Percentiles rank a stretch among this genome's conserved stretches.
Conservation (phyloP, 1,140 invertebrate species). For the Drosophila fuyamai region DNA sequence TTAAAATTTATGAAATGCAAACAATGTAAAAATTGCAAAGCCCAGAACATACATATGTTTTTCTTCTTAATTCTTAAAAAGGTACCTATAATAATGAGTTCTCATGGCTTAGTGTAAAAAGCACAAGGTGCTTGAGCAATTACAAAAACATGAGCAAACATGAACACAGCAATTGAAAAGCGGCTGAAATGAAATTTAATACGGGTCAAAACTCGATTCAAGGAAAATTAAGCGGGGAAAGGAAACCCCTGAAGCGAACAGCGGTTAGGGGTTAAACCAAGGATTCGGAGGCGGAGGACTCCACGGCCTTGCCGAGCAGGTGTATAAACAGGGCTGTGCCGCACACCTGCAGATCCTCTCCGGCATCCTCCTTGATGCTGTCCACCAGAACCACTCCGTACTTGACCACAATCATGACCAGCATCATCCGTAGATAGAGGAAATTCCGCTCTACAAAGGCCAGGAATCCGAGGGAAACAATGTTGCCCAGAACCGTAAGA, state of each 20-base stretch:
- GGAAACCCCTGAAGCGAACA: slow-evolving; percentile 57
- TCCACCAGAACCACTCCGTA: slow-evolving; percentile 58
- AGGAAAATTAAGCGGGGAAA: slow-evolving; percentile 41
- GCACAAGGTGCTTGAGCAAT: slow-evolving; percentile 48
- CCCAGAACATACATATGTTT: no score
- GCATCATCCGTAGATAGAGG: slow-evolving; percentile 57
- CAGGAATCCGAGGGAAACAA: slow-evolving; percentile 65
- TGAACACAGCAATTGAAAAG: slow-evolving; percentile 73
- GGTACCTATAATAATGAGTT: no score
- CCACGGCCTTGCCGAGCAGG: slow-evolving; percentile 31
- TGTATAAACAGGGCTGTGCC: slow-evolving; percentile 59
- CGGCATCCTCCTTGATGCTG: slow-evolving; percentile 38
- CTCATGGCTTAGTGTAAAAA: slow-evolving; percentile 7
- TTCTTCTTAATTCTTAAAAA: no score
- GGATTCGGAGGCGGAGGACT: neutral
- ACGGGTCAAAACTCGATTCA: slow-evolving; percentile 47
- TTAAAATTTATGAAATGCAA: no score
- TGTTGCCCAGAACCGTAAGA: slow-evolving; percentile 65
- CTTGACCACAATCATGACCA: slow-evolving; percentile 50
- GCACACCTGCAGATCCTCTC: slow-evolving; percentile 60
- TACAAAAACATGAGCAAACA: slow-evolving; percentile 79
- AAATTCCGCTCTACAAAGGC: slow-evolving; percentile 48
- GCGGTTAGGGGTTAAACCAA: slow-evolving; percentile 23
- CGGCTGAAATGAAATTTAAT: slow-evolving; percentile 64
- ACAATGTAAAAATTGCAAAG: no score